These are phyloP conservation scores for Cassiopea andromeda DNA, from an alignment of 30 jellyfish, hydroid and myxozoan species.

Conservation along the genomic window DNA sequence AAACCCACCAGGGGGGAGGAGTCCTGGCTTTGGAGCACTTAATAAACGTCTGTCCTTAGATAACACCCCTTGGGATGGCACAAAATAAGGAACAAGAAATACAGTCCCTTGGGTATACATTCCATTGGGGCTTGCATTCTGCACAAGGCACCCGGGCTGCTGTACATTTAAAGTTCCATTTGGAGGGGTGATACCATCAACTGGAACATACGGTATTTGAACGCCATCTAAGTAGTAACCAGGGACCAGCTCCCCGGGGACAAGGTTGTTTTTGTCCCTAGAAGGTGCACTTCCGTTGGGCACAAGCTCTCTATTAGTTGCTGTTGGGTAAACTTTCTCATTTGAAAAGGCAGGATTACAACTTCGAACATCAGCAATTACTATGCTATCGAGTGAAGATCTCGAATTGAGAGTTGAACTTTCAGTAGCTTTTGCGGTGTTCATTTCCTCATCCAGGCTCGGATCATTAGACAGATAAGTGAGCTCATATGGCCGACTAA, in stretches of 20 bases:
- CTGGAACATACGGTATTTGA: neutral
- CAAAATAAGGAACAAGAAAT: constrained; percentile 61
- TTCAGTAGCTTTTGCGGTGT: neutral
- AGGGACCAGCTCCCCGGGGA: neutral
- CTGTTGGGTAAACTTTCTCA: neutral
- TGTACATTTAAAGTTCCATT: constrained; percentile 1
- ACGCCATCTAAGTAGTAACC: constrained; percentile 4
- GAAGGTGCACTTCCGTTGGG: neutral
- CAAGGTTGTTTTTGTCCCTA: neutral
- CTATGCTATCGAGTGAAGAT: constrained; percentile 38
- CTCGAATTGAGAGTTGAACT: neutral
- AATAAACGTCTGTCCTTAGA: constrained; percentile 20
- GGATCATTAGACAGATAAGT: neutral
- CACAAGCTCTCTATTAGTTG: neutral
- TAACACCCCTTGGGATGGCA: constrained; percentile 36
- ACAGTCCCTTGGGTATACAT: constrained; percentile 57
- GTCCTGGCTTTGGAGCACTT: constrained; percentile 9
- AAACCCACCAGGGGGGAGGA: constrained; percentile 51
- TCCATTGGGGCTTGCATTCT: constrained; percentile 4
- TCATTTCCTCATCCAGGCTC: neutral
- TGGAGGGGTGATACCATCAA: constrained; percentile 24
- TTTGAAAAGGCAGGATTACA: constrained; percentile 41
- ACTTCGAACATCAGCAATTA: constrained; percentile 69
- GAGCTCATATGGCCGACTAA: constrained; percentile 32
- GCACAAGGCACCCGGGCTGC: neutral